These are phyloP conservation scores for Gallirallus australis DNA, from an alignment of 2,797 vertebrate species.

Conservation along the genomic window DNA sequence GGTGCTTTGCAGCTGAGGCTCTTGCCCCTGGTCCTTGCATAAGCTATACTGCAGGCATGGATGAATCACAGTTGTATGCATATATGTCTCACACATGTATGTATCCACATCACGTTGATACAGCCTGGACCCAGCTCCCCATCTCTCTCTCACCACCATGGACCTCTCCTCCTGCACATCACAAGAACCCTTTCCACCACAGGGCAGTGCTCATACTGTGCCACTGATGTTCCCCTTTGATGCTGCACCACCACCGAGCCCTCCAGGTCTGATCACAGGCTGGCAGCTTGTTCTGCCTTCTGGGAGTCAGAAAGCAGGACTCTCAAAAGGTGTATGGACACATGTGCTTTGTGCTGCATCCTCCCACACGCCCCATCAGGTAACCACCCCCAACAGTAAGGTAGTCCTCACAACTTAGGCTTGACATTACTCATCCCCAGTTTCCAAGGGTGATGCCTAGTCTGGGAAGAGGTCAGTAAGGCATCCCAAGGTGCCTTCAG, in stretches of 20 bases:
- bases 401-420: background rate
- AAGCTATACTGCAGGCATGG: accelerated
- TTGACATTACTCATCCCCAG: background rate
- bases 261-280: background rate
- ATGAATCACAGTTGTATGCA: background rate
- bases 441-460: background rate
- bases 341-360: background rate
- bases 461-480: background rate
- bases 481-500: background rate
- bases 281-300: background rate
- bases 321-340: background rate
- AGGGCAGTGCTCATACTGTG: background rate
- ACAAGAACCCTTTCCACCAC: background rate
- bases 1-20: background rate
- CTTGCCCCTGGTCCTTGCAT: background rate
- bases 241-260: background rate
- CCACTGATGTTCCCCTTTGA: background rate
- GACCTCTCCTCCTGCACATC: background rate
- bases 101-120: accelerated
- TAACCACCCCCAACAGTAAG: background rate
- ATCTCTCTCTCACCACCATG: background rate
- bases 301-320: background rate
- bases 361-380: background rate
- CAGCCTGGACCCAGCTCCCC: background rate
- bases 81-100: accelerated